Conservation (phyloP, 2,113 vertebrate genomes). For the Saccopteryx leptura region DNA sequence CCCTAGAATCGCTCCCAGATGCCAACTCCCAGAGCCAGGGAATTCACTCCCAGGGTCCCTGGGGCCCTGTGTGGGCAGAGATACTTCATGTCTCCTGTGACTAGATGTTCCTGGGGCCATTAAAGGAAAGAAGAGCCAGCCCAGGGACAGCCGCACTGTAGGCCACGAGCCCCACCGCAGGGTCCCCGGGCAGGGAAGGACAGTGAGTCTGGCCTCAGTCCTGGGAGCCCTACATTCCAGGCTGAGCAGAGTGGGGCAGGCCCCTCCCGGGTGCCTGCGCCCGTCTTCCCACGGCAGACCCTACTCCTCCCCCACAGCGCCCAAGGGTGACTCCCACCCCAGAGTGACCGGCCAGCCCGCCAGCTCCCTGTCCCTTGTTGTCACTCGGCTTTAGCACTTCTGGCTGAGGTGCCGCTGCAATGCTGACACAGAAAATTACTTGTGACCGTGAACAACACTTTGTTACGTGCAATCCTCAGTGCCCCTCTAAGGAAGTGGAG, state of each 20-base stretch:
- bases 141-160: fast-evolving
- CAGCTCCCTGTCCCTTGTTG: too few species aligned
- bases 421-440: neutral
- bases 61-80: neutral
- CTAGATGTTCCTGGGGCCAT: neutral
- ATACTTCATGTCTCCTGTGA: neutral
- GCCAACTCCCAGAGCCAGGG: neutral
- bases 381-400: neutral
- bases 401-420: neutral
- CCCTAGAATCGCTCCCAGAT: neutral
- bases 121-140: neutral
- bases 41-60: neutral
- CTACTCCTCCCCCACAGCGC: neutral
- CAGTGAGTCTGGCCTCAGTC: neutral
- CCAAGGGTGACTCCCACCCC: neutral
- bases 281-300: neutral
- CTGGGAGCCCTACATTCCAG: fast-evolving
- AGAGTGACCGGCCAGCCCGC: neutral
- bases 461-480: neutral
- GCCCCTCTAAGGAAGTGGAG: neutral
- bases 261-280: neutral
- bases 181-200: neutral
- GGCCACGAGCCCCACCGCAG: neutral
- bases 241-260: neutral
- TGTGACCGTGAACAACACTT: neutral